Evolutionary conservation across 2,797 vertebrate species (phyloP).

Genomic region (Scomberomorus guttatus): DNA sequence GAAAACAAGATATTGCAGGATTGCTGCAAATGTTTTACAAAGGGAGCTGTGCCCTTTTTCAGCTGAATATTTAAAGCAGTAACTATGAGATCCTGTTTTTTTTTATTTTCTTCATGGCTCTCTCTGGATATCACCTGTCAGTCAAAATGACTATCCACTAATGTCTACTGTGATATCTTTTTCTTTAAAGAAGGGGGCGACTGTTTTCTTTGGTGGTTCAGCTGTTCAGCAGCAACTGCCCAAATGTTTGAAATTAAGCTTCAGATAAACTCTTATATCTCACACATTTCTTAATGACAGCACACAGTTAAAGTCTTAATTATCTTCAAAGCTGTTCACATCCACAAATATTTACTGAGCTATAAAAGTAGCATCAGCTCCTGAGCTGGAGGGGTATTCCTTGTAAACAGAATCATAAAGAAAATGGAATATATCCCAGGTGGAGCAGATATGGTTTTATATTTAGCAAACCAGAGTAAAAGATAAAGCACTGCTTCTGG

Average conservation of each 20-base stretch:
- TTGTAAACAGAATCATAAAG: slow-evolving; percentile 36
- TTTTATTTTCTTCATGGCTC: neutral
- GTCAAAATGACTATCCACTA: neutral
- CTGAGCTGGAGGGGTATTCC: slow-evolving; percentile 34
- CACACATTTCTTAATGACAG: slow-evolving; percentile 4
- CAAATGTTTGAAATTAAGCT: slow-evolving; percentile 24
- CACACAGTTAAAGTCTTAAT: slow-evolving; percentile 30
- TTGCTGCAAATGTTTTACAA: slow-evolving; percentile 61
- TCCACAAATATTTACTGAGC: slow-evolving; percentile 52
- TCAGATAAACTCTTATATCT: slow-evolving; percentile 12
- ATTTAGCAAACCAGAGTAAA: slow-evolving; percentile 35
- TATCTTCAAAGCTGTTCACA: slow-evolving; percentile 41
- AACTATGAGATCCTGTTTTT: slow-evolving; percentile 17
- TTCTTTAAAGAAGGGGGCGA: neutral
- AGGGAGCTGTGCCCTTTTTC: slow-evolving; percentile 48
- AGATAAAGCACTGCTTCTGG: slow-evolving; percentile 7
- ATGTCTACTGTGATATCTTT: neutral
- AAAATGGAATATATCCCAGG: slow-evolving; percentile 26
- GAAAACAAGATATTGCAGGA: slow-evolving; percentile 26
- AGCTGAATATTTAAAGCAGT: slow-evolving; percentile 46
- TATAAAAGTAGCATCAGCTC: slow-evolving; percentile 18
- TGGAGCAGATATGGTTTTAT: slow-evolving; percentile 39
- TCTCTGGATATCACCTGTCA: slow-evolving; percentile 12
- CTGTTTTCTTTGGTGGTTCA: neutral
- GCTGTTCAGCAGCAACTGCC: neutral